A percentile compares a stretch with the other conserved stretches of the same genome.
Evolutionary conservation across 2,888 invertebrate genomes (phyloP).

Genomic region (Lumbricus terrestris): DNA sequence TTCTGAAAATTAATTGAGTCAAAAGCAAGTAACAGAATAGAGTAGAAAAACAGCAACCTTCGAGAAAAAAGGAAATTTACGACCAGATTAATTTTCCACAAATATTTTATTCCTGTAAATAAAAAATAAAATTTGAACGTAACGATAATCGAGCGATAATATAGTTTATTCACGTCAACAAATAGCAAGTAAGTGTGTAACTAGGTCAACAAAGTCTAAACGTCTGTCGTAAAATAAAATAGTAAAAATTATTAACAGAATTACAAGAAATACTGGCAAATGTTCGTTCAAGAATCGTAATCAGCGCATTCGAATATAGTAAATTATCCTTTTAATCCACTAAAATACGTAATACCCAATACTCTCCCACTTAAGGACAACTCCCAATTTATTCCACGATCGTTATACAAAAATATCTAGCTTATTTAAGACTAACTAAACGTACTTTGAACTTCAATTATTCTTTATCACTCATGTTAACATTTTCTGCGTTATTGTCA

Average conservation of each 20-base stretch:
- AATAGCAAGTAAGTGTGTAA: not conserved
- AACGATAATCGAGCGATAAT: not conserved
- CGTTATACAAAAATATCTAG: no score
- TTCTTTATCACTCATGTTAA: no score
- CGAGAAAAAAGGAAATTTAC: not conserved
- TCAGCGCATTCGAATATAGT: not conserved
- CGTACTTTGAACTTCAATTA: no score
- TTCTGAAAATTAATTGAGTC: not conserved
- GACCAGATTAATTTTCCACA: not conserved
- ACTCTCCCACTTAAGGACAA: no score
- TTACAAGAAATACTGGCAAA: not conserved
- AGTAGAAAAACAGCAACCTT: not conserved
- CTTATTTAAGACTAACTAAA: no score
- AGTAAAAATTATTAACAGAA: not conserved
- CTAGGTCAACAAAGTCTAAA: not conserved
- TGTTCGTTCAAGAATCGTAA: not conserved
- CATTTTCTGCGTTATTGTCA: no score
- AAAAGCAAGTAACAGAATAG: not conserved
- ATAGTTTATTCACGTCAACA: not conserved
- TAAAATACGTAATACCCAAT: no score
- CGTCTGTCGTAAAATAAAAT: not conserved
- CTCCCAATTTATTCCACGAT: no score
- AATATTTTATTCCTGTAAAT: not conserved
- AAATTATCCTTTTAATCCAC: not conserved
- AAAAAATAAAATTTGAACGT: not conserved